Conservation (phyloP, 2,113 vertebrate genomes). For the Poicephalus meyeri region DNA sequence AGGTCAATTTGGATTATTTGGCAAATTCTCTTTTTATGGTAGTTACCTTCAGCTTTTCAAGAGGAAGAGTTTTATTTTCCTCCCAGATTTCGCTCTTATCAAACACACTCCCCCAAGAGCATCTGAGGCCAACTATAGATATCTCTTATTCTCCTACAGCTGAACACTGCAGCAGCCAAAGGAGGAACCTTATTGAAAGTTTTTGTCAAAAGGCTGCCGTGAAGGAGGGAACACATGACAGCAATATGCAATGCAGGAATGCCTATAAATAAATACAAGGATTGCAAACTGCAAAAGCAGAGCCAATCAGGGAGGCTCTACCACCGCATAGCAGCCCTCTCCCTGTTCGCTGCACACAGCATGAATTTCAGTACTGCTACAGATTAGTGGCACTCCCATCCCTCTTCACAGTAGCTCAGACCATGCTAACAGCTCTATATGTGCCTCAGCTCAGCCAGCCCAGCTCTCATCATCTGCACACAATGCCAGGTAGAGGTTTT, state of each 20-base stretch:
- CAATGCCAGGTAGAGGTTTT: accelerated
- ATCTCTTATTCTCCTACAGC: not conserved
- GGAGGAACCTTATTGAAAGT: not conserved
- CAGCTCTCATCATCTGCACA: not conserved
- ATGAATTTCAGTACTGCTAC: accelerated
- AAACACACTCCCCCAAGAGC: not conserved
- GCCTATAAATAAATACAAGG: not conserved
- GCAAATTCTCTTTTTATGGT: not conserved
- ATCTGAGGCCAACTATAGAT: not conserved
- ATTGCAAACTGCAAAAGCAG: not conserved
- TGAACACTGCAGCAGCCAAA: not conserved
- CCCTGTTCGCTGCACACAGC: not conserved
- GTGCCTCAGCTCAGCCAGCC: not conserved
- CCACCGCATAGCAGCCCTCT: accelerated
- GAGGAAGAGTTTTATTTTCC: not conserved
- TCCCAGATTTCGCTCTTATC: not conserved
- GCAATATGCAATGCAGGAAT: not conserved
- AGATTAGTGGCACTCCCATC: accelerated
- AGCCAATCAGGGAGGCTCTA: not conserved
- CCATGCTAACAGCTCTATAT: accelerated
- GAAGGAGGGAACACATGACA: not conserved
- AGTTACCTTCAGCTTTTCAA: not conserved
- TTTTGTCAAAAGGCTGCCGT: not conserved
- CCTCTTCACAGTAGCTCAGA: not conserved
- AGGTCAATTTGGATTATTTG: not conserved